These are phyloP conservation scores for Pissodes strobi DNA, from an alignment of 1,140 invertebrate genomes.

Conservation along the genomic window DNA sequence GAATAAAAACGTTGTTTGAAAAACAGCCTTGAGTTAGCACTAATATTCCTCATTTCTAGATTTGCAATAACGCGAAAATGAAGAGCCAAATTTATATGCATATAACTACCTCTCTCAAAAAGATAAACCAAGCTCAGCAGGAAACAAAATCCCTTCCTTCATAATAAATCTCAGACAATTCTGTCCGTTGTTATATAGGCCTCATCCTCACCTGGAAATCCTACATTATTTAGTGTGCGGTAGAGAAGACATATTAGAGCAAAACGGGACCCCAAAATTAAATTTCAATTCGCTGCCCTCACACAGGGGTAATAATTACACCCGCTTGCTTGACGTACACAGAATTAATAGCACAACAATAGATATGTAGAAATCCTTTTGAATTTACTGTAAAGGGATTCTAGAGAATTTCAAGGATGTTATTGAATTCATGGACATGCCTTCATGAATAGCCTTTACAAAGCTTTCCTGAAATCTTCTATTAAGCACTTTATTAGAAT, in stretches of 20 bases:
- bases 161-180: constrained; percentile 27
- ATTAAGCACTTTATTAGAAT: too few species aligned
- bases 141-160: constrained; percentile 12
- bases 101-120: constrained; percentile 20
- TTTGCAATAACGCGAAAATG: too few species aligned
- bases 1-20: too few species aligned
- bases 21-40: too few species aligned
- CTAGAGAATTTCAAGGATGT: neutral
- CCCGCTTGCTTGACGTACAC: constrained; percentile 15
- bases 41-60: too few species aligned
- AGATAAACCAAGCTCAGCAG: constrained; percentile 16
- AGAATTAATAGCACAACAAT: constrained; percentile 42
- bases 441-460: too few species aligned
- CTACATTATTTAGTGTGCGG: constrained; percentile 34
- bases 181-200: constrained; percentile 20
- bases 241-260: constrained; percentile 34
- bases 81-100: too few species aligned
- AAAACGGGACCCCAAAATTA: constrained; percentile 28
- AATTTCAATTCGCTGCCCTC: constrained; percentile 33
- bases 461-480: too few species aligned
- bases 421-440: too few species aligned
- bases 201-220: constrained; percentile 34
- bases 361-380: constrained; percentile 38
- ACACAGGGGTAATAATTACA: constrained; percentile 40
- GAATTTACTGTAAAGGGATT: constrained; percentile 2